Evolutionary conservation across 2,888 invertebrate genomes (phyloP), one percentile per base, ranked within the genome.

Genomic region (Dermolepida albohirtum): DNA sequence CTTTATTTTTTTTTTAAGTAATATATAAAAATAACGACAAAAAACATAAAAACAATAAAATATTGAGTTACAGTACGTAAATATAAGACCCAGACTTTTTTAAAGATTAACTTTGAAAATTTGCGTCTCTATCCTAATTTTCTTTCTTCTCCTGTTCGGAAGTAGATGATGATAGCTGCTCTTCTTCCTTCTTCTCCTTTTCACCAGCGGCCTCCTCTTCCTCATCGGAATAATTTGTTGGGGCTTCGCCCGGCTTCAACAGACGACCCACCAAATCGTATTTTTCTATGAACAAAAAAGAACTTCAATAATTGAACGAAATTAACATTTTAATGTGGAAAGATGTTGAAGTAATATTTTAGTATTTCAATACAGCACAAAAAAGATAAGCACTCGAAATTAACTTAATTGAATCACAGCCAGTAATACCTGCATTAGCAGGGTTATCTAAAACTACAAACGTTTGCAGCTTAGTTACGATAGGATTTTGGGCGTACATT

Each of bases 211-310:
- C 78, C 83, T 91, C 82, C 77, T 89, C 89, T 75, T 97, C 96
- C 77, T 96, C 96, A 78, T 97, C 96, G 0, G 95, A 94, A 83
- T 97, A 97, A 80, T 91, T 94, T 69, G 90, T 91, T 0, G 95
- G 93, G 78, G 92, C 90, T 78, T 98, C 97, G 10, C 96, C 97
- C 0, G 96, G 96, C 80, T 92, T 95, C 80, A 98, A 84, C 64
- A 98, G 85, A 78, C 92, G 90, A 12, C 98, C 98, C 41, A 98
- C 94, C 72, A 92, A 89, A 44, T 94, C 93, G 83, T 98, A 98
- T 84, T 94, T 96, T 87, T 98, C 97, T 96, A 87, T 34, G 78
- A 75, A 66, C 62, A 70, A 73, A 68, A 50, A n/a, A 39, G 2
- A 12, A 39, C 7, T 27, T 16, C 2, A 52, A 27, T 29, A 22